A percentile compares a stretch with the other conserved stretches of the same genome.
phyloP scores from a whole-genome alignment of 2,113 vertebrate genomes.

The Sinosuthora webbiana region DNA sequence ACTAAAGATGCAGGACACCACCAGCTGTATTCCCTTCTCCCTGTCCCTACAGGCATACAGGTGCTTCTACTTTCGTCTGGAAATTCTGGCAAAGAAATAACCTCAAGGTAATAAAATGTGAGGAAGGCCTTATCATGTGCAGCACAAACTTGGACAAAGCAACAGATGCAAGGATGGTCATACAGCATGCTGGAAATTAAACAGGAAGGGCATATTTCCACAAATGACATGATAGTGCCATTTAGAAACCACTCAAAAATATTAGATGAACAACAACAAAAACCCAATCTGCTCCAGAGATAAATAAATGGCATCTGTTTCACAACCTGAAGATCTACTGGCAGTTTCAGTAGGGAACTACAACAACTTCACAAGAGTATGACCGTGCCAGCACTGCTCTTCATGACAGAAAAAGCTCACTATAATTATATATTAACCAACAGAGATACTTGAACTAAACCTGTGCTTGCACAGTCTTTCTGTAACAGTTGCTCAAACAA shows the following conservation, averaged over 20 bases:
- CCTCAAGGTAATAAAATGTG: not conserved
- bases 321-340: not conserved
- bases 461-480: not conserved
- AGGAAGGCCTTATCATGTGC: not conserved
- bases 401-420: not conserved
- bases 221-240: rapidly evolving
- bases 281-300: too few species aligned
- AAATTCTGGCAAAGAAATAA: not conserved
- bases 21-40: not conserved
- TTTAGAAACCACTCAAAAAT: not conserved
- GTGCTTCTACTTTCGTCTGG: not conserved
- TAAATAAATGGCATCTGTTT: not conserved
- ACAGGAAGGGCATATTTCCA: not conserved
- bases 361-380: not conserved
- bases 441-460: not conserved
- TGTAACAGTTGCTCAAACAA: not conserved
- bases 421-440: not conserved
- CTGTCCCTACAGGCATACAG: not conserved
- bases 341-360: not conserved
- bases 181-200: not conserved
- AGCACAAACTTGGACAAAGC: not conserved
- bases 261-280: not conserved
- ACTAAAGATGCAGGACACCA: not conserved
- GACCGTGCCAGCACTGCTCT: not conserved
- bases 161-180: not conserved